Evolutionary conservation across 2,797 vertebrate genomes (phyloP), one percentile per base, ranked within the genome.

Genomic region (Coccyzus lansbergi): DNA sequence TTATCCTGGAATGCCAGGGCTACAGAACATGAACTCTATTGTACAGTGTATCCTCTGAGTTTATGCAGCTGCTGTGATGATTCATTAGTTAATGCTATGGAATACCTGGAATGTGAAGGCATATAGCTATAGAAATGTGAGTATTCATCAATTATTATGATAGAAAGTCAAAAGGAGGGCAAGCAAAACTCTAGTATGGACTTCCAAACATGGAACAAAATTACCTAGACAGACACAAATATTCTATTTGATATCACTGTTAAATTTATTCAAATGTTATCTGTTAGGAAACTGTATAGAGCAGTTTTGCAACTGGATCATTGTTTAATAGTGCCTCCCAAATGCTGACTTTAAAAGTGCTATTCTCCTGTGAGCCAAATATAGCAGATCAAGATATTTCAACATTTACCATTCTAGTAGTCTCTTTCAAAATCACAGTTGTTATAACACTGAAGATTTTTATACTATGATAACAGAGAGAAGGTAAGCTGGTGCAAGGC

Each of bases 401-500:
- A 93, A 84, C 92, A 74, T 79, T 86, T 82, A 84, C 82, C 83
- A 88, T 58, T 58, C 52, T 51, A 53, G 60, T 20, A 63, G 83
- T 68, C 55, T 71, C 42, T 89, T 87, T 78, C 85, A 88, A 92
- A 92, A 72, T 71, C 31, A 3, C 74, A 56, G 91, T n/a, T 90
- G 80, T 71, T 92, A 74, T 90, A 94, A 55, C 60, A 84, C 82
- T 60, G 60, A 84, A 91, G 92, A 84, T 95, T 94, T 87, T 91
- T 90, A 36, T 36, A 22, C 70, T 51, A 8, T 53, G 70, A 55
- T 88, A 94, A 92, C n/a, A 55, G 74, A 68, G 64, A 64, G 91
- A 78, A 83, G 90, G 83, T 76, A 83, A 96, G 83, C 82, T 78
- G 62, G 89, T 91, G 90, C 59, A 62, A 95, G 86, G 86, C 93